A percentile compares a stretch with the other conserved stretches of the same genome.
Conservation (phyloP, 2,113 vertebrate species). For the Spilogale gracilis region DNA sequence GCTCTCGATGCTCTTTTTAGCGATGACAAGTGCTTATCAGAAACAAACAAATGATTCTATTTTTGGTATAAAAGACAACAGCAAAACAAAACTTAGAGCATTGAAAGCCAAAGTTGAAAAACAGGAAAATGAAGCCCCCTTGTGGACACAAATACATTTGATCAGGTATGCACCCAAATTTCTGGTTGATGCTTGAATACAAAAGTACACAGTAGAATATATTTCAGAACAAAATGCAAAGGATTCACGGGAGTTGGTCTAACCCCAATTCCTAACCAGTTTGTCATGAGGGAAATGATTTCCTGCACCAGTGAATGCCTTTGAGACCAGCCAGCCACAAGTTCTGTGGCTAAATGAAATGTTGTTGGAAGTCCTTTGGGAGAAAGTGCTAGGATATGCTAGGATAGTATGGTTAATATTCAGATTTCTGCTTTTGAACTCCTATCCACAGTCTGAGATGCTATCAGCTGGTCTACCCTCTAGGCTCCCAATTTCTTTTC, state of each 20-base stretch:
- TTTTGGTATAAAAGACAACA: constrained; percentile 15
- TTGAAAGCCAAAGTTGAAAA: constrained; percentile 50
- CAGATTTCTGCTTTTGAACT: not conserved
- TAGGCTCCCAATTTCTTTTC: not conserved
- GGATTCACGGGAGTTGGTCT: not conserved
- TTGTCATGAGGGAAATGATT: not conserved
- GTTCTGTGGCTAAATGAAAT: not conserved
- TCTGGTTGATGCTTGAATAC: not conserved
- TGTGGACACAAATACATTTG: constrained; percentile 76
- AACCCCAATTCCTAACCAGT: not conserved
- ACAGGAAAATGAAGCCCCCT: constrained; percentile 82
- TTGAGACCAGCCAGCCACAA: not conserved
- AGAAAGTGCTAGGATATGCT: not conserved
- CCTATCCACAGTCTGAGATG: not conserved
- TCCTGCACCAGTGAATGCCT: not conserved
- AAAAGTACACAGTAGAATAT: not conserved
- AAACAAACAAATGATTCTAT: constrained; percentile 33
- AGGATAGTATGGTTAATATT: not conserved
- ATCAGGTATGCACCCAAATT: not conserved
- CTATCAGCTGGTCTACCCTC: not conserved
- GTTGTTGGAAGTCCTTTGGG: not conserved
- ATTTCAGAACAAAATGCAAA: constrained; percentile 28
- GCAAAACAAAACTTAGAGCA: constrained; percentile 9
- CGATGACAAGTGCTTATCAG: not conserved
- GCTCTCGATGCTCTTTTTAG: not conserved